Conservation (phyloP, 2,888 invertebrate genomes). For the Sussaba pulchella region DNA sequence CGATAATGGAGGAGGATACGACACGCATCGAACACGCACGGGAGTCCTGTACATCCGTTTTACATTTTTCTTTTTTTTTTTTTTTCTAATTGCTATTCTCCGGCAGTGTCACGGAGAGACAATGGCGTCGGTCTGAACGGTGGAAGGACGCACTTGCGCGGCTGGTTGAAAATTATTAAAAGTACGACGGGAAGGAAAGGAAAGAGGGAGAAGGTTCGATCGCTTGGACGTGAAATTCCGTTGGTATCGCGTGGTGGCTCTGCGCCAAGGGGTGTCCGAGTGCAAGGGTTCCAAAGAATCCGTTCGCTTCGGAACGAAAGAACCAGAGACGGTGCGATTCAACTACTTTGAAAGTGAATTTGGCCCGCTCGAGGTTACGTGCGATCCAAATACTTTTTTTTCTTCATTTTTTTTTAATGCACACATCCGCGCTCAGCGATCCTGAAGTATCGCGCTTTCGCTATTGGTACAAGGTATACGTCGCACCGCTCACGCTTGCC, state of each 20-base stretch:
- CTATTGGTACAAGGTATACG: constrained; percentile 30
- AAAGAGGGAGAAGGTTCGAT: neutral
- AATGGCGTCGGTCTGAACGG: neutral
- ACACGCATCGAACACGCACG: constrained; percentile 4
- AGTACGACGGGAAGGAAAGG: neutral
- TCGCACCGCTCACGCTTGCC: constrained; percentile 34
- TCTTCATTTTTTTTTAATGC: constrained; percentile 23
- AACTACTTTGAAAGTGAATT: constrained; percentile 50
- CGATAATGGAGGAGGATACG: constrained; percentile 45
- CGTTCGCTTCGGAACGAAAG: constrained; percentile 20
- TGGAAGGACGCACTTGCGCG: constrained; percentile 2
- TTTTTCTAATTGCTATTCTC: neutral
- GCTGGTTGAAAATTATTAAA: constrained; percentile 22
- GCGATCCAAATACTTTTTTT: constrained; percentile 39
- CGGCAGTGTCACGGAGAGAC: constrained; percentile 4
- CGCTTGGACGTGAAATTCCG: constrained; percentile 35
- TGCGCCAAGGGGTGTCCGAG: constrained; percentile 44
- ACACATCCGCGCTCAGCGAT: constrained; percentile 37
- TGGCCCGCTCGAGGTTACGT: constrained; percentile 55
- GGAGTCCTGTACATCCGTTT: neutral
- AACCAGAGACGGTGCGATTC: constrained; percentile 19
- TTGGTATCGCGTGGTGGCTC: constrained; percentile 42
- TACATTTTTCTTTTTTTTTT: neutral
- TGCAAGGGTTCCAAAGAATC: constrained; percentile 36
- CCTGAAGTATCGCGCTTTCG: constrained; percentile 55